Evolutionary conservation across 2,797 vertebrate species (phyloP).

Genomic region (Iguana delicatissima): DNA sequence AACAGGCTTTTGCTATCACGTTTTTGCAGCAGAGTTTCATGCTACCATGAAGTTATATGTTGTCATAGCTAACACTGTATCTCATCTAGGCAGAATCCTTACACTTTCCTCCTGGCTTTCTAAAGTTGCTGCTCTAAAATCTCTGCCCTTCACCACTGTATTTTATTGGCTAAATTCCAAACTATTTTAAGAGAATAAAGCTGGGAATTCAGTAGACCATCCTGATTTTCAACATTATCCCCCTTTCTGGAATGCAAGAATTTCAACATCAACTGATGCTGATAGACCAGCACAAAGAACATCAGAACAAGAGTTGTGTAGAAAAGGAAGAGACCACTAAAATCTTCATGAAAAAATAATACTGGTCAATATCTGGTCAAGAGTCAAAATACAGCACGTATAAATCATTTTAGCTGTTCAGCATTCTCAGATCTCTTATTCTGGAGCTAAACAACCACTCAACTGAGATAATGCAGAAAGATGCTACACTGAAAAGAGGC

Average conservation of each 20-base stretch:
- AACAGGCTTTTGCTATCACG: neutral
- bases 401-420: neutral
- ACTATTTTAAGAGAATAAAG: neutral
- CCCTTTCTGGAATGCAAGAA: neutral
- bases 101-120: neutral
- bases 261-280: neutral
- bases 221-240: neutral
- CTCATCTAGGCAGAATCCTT: neutral
- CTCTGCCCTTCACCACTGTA: neutral
- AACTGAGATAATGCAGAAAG: neutral
- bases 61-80: neutral
- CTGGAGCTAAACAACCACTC: neutral
- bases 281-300: neutral
- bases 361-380: neutral
- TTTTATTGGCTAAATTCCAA: neutral
- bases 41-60: neutral
- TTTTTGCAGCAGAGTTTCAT: neutral
- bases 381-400: neutral
- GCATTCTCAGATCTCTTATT: neutral
- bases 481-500: neutral
- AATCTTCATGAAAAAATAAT: neutral
- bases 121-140: neutral
- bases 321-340: neutral
- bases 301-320: neutral
- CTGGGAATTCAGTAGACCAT: neutral